A percentile compares a stretch with the other conserved stretches of the same genome.
Conservation (phyloP, 1,140 invertebrate genomes). For the Eulimnadia texana region DNA sequence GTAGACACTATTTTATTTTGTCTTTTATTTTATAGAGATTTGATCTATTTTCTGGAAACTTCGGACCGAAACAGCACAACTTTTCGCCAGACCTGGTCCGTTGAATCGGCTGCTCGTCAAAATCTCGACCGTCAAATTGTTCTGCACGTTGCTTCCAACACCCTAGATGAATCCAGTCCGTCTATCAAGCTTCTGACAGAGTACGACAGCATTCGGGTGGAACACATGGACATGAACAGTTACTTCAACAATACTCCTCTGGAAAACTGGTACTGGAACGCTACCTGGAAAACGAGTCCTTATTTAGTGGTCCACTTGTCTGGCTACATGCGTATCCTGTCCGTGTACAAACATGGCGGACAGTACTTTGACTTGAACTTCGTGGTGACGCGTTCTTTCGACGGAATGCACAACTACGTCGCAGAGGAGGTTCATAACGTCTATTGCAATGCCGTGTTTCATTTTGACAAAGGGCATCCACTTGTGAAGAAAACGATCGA, state of each 20-base stretch:
- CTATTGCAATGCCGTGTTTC: not conserved
- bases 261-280: conserved; percentile 39
- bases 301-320: conserved; percentile 44
- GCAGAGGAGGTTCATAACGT: not conserved
- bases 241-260: conserved; percentile 44
- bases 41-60: conserved; percentile 44
- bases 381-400: conserved; percentile 38
- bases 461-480: not conserved
- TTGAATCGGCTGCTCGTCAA: conserved; percentile 46
- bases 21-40: too few species aligned
- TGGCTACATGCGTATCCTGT: conserved; percentile 52
- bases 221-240: conserved; percentile 38
- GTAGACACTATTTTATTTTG: too few species aligned
- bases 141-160: not conserved
- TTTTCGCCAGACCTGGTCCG: conserved; percentile 44
- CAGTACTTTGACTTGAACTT: conserved; percentile 64
- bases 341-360: conserved; percentile 59
- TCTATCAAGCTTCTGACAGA: conserved; percentile 20
- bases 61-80: conserved; percentile 31
- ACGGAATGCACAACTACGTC: not conserved
- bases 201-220: conserved; percentile 38
- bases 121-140: conserved; percentile 39
- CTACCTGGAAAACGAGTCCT: conserved; percentile 34
- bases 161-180: not conserved
- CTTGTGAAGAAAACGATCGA: not conserved